These are phyloP conservation scores for Drosophila austrosaltans DNA, from an alignment of 2,888 invertebrate genomes.

Conservation along the genomic window DNA sequence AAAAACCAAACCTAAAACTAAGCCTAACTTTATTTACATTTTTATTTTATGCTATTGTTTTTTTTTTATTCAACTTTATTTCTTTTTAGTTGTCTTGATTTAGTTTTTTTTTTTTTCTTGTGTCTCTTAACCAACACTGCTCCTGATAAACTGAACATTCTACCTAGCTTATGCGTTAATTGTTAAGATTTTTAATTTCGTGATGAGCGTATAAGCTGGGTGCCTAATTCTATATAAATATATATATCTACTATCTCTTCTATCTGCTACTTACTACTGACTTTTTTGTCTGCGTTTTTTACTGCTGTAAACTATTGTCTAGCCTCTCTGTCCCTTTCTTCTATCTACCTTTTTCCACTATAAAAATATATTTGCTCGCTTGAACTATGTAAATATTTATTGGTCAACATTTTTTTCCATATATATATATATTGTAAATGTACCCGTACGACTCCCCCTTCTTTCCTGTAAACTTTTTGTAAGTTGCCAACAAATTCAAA, in stretches of 20 bases:
- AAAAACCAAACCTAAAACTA: slow-evolving; percentile 39
- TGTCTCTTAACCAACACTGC: slow-evolving; percentile 42
- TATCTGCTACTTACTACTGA: slow-evolving; percentile 49
- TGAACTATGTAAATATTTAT: slow-evolving; percentile 51
- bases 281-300: slow-evolving; percentile 55
- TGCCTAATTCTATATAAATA: slow-evolving; percentile 30
- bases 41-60: slow-evolving; percentile 45
- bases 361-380: slow-evolving; percentile 46
- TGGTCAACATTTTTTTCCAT: slow-evolving; percentile 22
- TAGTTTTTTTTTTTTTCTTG: neutral
- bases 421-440: neutral
- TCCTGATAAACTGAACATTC: slow-evolving; percentile 30
- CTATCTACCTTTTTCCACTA: slow-evolving; percentile 3
- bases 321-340: slow-evolving; percentile 37
- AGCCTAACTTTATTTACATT: slow-evolving; percentile 51
- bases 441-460: neutral
- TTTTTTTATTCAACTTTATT: slow-evolving; percentile 49
- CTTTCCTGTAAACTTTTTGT: neutral
- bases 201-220: slow-evolving; percentile 20
- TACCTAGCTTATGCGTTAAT: slow-evolving; percentile 7
- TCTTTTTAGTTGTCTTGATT: slow-evolving; percentile 25
- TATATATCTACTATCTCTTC: slow-evolving; percentile 39
- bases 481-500: neutral
- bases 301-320: slow-evolving; percentile 68
- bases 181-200: neutral